Base-by-base conservation (phyloP, 2,113 vertebrate species). In the Noturus placidus region DNA sequence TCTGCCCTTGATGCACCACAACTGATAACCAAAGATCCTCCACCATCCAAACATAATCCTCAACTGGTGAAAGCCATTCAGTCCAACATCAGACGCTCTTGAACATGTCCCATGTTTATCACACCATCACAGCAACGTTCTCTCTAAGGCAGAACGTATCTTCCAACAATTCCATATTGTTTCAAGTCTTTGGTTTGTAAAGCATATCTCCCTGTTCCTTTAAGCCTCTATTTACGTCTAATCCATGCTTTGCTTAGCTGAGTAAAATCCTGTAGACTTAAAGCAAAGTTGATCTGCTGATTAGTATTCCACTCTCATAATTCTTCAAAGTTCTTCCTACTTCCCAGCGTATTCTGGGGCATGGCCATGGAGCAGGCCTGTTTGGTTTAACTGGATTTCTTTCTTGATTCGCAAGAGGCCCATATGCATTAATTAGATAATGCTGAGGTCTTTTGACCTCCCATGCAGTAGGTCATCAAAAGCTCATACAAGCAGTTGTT, bases 21-120 rank as follows among this genome's bases (percentile, higher is more conserved):
- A 93, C 91, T 93, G 92, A 95, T 96, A 95, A 96, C 96, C 93
- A 95, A 96, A 96, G 94, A 95, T 94, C 94, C 92, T 93, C 91
- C 61, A 63, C 63, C 52, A 74, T 82, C 4, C 69, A 95, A 93
- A 93, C 93, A 17, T n/a, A 76, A 50, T 50, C 72, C n/a, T 76
- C 33, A 65, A 72, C 27, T 91, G 92, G 88, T 92, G 93, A 93
- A 94, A 93, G 93, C 93, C 95, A 93, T 94, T 93, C 95, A 95
- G 96, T 95, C 94, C 95, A 93, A 96, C 94, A 95, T 95, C 95
- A 95, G 95, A 95, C 94, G 93, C 94, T 94, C 95, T 72, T 95
- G 95, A 96, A 95, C 95, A 27, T 94, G 94, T 86, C 70, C 69
- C 46, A 82, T 83, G 82, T 89, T 91, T 90, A 61, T 61, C 0